Base-by-base conservation (phyloP, 2,797 vertebrate species). In the Platyrinchus mystaceus region DNA sequence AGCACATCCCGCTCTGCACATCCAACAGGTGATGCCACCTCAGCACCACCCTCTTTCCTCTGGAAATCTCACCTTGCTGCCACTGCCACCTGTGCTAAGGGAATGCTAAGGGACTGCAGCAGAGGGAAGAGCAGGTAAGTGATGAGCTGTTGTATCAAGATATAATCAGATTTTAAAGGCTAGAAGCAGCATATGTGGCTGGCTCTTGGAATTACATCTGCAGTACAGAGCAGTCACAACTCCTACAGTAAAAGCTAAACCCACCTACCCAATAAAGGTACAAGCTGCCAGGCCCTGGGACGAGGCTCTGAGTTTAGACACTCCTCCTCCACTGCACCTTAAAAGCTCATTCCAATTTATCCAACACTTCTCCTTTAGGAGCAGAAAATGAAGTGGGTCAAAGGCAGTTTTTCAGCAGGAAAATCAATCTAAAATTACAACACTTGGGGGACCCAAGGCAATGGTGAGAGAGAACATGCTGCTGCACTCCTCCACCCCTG, bases 381-480 rank as follows among this genome's bases (percentile, higher is more conserved):
- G 74, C 46, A 84, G 50, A 43, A 77, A 79, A 90, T 75, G 89
- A 95, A 94, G 44, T 86, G 80, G 89, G 89, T 91, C 85, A 94
- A 90, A 94, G 69, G 87, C 83, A 96, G 91, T 32, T 80, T 94
- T 94, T 66, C 66, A 58, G 79, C 28, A 93, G 59, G 79, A 91
- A 94, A 93, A 91, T 75, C 83, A 55, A 90, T 78, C 77, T 88
- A 66, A 91, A 95, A 95, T 95, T 76, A 84, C 90, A 76, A 9
- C 50, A 56, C 36, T 69, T 55, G 71, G 70, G 71, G 83, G 87
- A 86, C 90, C 55, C 60, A 7, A 50, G 80, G 76, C 87, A 71
- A 71, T 12, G 79, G 67, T 8, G 52, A 68, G 53, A 66, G 41
- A 41, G 76, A 71, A 56, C 44, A 66, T 4, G 1, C 2, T 23